phyloP scores from a whole-genome alignment of 2,888 invertebrate genomes.

The Eupelmus urozonus region DNA sequence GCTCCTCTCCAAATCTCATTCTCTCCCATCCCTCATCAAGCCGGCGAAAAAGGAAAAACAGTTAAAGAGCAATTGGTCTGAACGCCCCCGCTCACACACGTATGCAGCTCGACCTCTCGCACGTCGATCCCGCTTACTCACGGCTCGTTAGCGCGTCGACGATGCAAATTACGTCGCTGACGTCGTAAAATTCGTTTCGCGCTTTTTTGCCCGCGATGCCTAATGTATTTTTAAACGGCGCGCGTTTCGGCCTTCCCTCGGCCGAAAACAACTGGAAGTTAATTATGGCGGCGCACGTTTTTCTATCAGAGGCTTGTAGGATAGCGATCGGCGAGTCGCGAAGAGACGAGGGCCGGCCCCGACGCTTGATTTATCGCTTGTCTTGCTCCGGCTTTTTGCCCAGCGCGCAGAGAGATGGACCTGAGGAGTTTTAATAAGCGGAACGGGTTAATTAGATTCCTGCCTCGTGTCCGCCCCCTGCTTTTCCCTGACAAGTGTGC shows the following conservation, averaged over 20 bases:
- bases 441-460: no score
- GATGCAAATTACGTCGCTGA: slow-evolving; percentile 33
- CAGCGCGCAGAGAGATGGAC: no score
- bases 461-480: no score
- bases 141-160: neutral
- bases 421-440: no score
- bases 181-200: no score
- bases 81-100: no score
- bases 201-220: no score
- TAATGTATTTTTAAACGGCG: neutral
- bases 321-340: neutral
- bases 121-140: slow-evolving; percentile 12
- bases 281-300: slow-evolving; percentile 18
- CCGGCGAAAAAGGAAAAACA: neutral
- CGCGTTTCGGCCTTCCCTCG: neutral
- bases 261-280: neutral
- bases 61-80: neutral
- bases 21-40: neutral
- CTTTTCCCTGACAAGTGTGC: no score
- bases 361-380: neutral
- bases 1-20: neutral
- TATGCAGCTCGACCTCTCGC: neutral
- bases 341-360: neutral
- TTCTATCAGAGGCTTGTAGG: neutral
- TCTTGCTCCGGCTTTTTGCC: neutral